These are phyloP conservation scores for Pelochelys cantorii DNA, from an alignment of 2,797 vertebrate species.

Conservation along the genomic window DNA sequence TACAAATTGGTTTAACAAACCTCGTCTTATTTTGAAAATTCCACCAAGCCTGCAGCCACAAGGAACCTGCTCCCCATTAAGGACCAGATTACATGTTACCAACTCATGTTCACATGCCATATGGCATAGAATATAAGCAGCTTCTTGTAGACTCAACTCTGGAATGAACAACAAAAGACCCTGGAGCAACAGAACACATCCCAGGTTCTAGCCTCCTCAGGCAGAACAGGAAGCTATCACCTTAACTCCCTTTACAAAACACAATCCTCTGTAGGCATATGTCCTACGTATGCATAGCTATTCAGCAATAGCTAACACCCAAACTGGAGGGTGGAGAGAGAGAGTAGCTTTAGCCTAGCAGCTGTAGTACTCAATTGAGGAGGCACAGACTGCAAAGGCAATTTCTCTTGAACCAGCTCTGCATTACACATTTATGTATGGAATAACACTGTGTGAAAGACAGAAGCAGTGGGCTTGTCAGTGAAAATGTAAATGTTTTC, in stretches of 20 bases:
- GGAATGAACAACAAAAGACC: background rate
- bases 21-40: background rate
- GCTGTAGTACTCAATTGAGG: background rate
- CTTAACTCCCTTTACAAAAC: background rate
- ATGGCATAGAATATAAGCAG: background rate
- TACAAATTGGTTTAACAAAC: background rate
- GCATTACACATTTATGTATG: background rate
- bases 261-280: background rate
- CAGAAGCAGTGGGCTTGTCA: background rate
- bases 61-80: background rate
- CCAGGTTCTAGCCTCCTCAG: background rate
- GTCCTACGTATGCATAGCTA: background rate
- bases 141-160: background rate
- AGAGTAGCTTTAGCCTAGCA: background rate
- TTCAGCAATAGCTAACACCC: fast-evolving
- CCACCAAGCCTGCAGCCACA: background rate
- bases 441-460: background rate
- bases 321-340: background rate
- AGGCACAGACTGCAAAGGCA: background rate
- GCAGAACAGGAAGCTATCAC: background rate
- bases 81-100: background rate
- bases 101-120: background rate
- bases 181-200: background rate
- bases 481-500: slow-evolving; percentile 18
- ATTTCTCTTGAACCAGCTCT: background rate